A percentile compares a stretch with the other conserved stretches of the same genome.
Evolutionary conservation across 2,888 invertebrate genomes (phyloP).

Genomic region (Agrotis ipsilon): DNA sequence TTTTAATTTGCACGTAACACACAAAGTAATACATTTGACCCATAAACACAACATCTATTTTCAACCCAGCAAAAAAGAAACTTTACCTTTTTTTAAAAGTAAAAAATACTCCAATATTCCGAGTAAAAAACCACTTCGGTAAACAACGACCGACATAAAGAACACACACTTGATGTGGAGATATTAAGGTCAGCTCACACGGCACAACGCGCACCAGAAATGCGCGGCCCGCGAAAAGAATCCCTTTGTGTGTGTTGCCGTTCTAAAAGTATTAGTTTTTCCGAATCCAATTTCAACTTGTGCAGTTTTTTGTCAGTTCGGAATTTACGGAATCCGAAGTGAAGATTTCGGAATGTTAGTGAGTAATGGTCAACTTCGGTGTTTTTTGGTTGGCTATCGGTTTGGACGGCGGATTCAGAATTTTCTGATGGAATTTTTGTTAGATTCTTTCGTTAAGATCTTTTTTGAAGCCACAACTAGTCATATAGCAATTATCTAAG

Average conservation of each 20-base stretch:
- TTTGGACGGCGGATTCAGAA: conserved; percentile 18
- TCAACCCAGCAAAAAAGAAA: neutral
- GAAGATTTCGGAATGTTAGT: conserved; percentile 65
- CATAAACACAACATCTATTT: neutral
- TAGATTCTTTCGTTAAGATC: neutral
- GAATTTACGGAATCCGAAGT: conserved; percentile 70
- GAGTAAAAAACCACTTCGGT: conserved; percentile 25
- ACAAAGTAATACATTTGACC: too few relatives aligned
- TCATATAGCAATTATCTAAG: neutral
- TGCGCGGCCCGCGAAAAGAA: conserved; percentile 70
- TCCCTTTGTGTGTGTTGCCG: conserved; percentile 74
- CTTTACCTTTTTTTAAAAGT: neutral
- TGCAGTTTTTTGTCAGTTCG: conserved; percentile 72
- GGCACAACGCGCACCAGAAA: conserved; percentile 67
- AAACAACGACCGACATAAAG: conserved; percentile 44
- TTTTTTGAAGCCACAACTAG: neutral
- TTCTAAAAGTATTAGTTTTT: conserved; percentile 77
- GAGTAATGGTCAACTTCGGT: conserved; percentile 62
- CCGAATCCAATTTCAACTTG: conserved; percentile 76
- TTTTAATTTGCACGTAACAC: too few relatives aligned
- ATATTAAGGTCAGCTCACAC: conserved; percentile 75
- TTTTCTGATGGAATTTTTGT: conserved; percentile 11
- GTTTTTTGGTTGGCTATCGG: conserved; percentile 31
- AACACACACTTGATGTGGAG: conserved; percentile 47
- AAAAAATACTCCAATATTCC: conserved; percentile 11